Evolutionary conservation across 2,797 vertebrate species (phyloP).

Genomic region (Picus viridis): DNA sequence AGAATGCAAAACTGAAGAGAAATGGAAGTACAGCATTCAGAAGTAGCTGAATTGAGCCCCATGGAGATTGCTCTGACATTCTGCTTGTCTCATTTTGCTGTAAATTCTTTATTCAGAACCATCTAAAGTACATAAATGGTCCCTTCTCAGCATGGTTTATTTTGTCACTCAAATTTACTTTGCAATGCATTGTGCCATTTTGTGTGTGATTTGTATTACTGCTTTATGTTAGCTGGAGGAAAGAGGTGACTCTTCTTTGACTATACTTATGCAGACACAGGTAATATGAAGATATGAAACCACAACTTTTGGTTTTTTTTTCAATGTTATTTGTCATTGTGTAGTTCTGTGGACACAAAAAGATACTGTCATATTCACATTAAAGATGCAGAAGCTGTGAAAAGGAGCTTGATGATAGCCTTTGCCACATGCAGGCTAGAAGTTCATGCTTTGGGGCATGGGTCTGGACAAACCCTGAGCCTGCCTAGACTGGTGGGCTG

Average conservation of each 20-base stretch:
- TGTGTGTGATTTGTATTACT: background rate
- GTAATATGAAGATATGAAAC: background rate
- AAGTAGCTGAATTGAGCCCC: background rate
- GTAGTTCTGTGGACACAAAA: background rate
- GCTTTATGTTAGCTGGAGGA: background rate
- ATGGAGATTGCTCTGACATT: slow-evolving; percentile 10
- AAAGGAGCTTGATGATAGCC: background rate
- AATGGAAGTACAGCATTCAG: slow-evolving; percentile 13
- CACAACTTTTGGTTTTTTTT: background rate
- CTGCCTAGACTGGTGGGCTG: background rate
- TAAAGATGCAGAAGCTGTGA: background rate
- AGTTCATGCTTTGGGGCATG: background rate
- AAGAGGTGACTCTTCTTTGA: background rate
- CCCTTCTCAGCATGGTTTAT: slow-evolving; percentile 8
- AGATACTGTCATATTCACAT: rapidly evolving
- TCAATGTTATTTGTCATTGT: background rate
- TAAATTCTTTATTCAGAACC: slow-evolving; percentile 27
- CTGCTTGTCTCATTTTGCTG: background rate
- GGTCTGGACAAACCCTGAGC: background rate
- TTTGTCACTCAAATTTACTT: slow-evolving; percentile 21
- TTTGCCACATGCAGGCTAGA: background rate
- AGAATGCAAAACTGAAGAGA: slow-evolving; percentile 43
- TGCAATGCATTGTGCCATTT: background rate
- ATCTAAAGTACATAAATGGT: slow-evolving; percentile 1
- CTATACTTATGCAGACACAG: background rate